A percentile compares a stretch with the other conserved stretches of the same genome.
phyloP scores from a whole-genome alignment of 2,113 vertebrate species.

The Alligator mississippiensis region DNA sequence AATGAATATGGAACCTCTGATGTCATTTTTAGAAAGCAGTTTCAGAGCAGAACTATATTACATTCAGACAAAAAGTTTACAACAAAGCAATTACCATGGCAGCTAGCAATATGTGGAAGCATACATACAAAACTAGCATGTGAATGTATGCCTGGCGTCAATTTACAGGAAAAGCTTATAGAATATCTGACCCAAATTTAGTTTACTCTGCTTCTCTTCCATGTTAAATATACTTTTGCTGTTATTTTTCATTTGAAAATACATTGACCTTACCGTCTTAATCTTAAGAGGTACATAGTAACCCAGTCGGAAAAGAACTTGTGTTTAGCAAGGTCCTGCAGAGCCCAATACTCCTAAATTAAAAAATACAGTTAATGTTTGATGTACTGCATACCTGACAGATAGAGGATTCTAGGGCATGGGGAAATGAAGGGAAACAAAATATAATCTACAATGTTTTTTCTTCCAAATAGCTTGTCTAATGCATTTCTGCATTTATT shows the following conservation, averaged over 20 bases:
- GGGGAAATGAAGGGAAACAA: background rate
- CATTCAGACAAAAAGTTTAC: background rate
- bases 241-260: background rate
- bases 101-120: background rate
- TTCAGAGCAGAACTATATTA: background rate
- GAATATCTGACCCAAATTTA: background rate
- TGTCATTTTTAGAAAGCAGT: background rate
- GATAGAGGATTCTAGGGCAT: background rate
- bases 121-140: background rate
- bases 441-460: background rate
- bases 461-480: background rate
- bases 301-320: slow-evolving; percentile 81
- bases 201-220: background rate
- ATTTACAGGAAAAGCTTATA: background rate
- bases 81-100: background rate
- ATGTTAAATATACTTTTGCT: background rate
- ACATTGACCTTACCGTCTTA: slow-evolving; percentile 71
- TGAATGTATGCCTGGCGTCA: background rate
- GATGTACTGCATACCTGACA: background rate
- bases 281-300: slow-evolving; percentile 76
- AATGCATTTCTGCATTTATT: background rate
- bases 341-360: slow-evolving; percentile 80
- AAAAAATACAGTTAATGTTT: slow-evolving; percentile 10
- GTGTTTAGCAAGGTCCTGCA: slow-evolving; percentile 77
- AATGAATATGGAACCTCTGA: background rate